Base-by-base conservation (phyloP, 2,113 vertebrate species). In the Elaphurus davidianus region DNA sequence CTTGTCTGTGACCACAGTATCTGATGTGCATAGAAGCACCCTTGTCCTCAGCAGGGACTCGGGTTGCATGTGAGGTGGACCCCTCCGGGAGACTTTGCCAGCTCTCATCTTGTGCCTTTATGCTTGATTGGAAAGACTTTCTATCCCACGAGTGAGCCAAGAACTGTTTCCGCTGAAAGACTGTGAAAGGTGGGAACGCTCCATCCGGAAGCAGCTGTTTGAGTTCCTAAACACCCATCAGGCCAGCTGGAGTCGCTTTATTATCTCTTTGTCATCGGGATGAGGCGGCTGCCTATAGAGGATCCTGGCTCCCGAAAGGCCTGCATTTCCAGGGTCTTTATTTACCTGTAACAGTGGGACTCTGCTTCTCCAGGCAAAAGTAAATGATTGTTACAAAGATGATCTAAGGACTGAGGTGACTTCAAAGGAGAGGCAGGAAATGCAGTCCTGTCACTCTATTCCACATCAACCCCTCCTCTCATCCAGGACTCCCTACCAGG, bases 201-300 rank as follows among this genome's bases (percentile, higher is more conserved):
- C 92, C 30, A 85, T 96, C 89, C 67, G 98, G 97, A 98, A 98
- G 96, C 98, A 98, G 98, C 97, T 97, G 94, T 87, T 50, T 95
- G 84, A 87, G 97, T 52, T 90, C 96, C 91, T 87, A 40, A 62
- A 89, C 81, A 86, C 81, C 84, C 15, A 40, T 97, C 55, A 82
- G 83, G 54, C 87, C 95, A 97, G 84, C 92, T 90, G 91, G 87
- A 98, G 89, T 88, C 43, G 59, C 54, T 87, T 0, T 87, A 13
- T 64, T 82, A 97, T 93, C 96, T 81, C 89, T 98, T 93, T 97
- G 93, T 98, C 86, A 50, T 62, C 2, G 0, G 59, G 27, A 87
- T 54, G 67, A 83, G 19, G 60, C 45, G 9, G 0, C 40, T 40
- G 67, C 94, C 47, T 43, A 7, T 78, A 76, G 93, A 96, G 59